A percentile compares a stretch with the other conserved stretches of the same genome.
Conservation (phyloP, 2,888 invertebrate genomes). For the Drosophila barbarae region DNA sequence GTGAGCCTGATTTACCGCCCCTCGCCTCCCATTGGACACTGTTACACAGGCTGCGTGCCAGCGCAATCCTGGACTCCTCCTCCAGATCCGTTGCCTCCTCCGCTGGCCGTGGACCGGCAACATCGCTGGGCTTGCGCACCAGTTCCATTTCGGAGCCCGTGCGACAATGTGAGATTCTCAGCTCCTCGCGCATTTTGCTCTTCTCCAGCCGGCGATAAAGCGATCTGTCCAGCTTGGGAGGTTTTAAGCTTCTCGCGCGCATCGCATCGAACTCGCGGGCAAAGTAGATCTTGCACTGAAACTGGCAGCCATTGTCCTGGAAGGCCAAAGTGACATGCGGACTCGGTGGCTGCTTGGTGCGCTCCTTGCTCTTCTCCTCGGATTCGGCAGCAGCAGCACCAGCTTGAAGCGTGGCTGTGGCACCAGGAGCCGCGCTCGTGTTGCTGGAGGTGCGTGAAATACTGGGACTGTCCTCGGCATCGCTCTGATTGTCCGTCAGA, state of each 20-base stretch:
- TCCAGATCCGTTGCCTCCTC: conserved; percentile 68
- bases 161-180: conserved; percentile 76
- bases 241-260: conserved; percentile 80
- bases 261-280: conserved; percentile 94
- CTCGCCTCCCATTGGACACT: conserved; percentile 95
- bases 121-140: conserved; percentile 78
- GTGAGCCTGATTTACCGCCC: conserved; percentile 98
- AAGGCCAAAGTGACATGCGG: conserved; percentile 82
- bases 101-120: conserved; percentile 61
- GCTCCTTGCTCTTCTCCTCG: conserved; percentile 54
- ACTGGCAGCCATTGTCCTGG: conserved; percentile 86
- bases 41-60: conserved; percentile 90
- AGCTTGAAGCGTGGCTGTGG: conserved; percentile 29
- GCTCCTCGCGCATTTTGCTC: conserved; percentile 76
- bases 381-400: conserved; percentile 22
- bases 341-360: conserved; percentile 58
- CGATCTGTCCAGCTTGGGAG: conserved; percentile 71
- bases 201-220: conserved; percentile 74
- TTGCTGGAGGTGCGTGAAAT: conserved; percentile 35
- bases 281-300: conserved; percentile 94
- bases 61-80: conserved; percentile 83
- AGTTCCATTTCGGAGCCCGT: conserved; percentile 75
- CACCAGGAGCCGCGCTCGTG: conserved; percentile 20
- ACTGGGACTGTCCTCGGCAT: conserved; percentile 66
- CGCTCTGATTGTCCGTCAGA: conserved; percentile 40